phyloP scores from a whole-genome alignment of 2,888 invertebrate species.

The Eulithis testata region DNA sequence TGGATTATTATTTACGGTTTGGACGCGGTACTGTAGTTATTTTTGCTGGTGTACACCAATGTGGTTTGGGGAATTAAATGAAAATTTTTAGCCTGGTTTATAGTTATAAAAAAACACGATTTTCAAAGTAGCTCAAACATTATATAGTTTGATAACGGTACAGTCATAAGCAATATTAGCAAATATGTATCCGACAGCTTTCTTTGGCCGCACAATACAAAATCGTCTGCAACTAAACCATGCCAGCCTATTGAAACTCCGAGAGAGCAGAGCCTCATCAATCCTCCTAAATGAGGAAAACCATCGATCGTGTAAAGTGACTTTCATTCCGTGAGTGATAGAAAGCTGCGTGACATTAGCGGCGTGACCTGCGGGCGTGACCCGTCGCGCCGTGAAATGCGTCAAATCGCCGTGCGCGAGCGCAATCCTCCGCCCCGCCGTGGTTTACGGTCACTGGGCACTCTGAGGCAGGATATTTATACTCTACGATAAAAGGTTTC shows the following conservation, averaged over 20 bases:
- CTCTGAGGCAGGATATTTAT: conserved; percentile 41
- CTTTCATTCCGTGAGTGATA: conserved; percentile 73
- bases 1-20: conserved; percentile 81
- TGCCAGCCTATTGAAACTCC: conserved; percentile 21
- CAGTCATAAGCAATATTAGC: background rate
- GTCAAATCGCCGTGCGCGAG: conserved; percentile 83
- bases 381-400: conserved; percentile 77
- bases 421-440: conserved; percentile 50
- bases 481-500: conserved; percentile 34
- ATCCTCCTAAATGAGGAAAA: conserved; percentile 39
- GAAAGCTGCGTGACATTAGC: conserved; percentile 78
- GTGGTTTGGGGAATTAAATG: conserved; percentile 31
- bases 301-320: conserved; percentile 53
- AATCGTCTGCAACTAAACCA: conserved; percentile 20
- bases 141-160: background rate
- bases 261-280: conserved; percentile 34
- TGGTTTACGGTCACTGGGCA: conserved; percentile 56
- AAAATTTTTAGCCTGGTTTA: conserved; percentile 12
- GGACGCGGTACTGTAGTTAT: conserved; percentile 49
- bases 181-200: background rate
- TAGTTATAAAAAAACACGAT: background rate
- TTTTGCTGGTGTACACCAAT: conserved; percentile 38
- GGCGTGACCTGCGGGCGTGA: conserved; percentile 77
- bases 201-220: conserved; percentile 9
- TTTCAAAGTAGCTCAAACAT: background rate